Evolutionary conservation across 2,888 invertebrate species (phyloP).

Genomic region (Eumacrocentrus americanus): DNA sequence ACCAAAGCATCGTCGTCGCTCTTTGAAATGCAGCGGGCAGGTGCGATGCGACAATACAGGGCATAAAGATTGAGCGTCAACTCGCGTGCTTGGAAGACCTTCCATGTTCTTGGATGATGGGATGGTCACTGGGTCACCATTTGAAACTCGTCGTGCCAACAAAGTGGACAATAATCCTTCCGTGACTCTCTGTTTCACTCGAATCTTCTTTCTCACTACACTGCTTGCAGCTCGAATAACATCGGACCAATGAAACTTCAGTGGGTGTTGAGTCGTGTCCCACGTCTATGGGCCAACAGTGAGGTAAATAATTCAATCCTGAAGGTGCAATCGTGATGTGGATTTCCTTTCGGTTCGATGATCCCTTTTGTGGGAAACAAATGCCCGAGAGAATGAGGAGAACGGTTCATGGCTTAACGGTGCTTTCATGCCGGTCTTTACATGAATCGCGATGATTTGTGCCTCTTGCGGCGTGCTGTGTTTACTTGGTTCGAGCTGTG

Average conservation of each 20-base stretch:
- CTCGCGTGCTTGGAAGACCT: too few species aligned
- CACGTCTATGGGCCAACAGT: conserved; percentile 1
- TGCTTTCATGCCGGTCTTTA: too few species aligned
- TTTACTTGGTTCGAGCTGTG: too few species aligned
- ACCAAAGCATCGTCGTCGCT: conserved; percentile 3
- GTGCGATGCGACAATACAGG: not conserved
- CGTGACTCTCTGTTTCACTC: not conserved
- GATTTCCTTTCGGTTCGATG: too few species aligned
- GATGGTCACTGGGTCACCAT: conserved; percentile 45
- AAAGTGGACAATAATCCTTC: conserved; percentile 14
- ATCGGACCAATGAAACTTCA: conserved; percentile 8
- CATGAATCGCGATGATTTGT: too few species aligned
- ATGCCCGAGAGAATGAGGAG: conserved; percentile 1
- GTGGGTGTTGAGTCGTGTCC: conserved; percentile 6
- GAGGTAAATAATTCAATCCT: conserved; percentile 5
- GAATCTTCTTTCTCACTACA: not conserved
- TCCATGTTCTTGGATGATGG: conserved; percentile 38
- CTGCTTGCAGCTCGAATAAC: not conserved
- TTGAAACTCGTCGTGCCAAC: conserved; percentile 23
- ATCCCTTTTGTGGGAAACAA: too few species aligned
- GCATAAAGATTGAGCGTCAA: not conserved
- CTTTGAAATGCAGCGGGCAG: not conserved
- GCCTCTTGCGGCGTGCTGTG: too few species aligned
- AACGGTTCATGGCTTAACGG: conserved; percentile 23
- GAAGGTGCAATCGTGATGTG: too few species aligned